Evolutionary conservation across 2,888 invertebrate genomes (phyloP).

Genomic region (Lottia scabra): DNA sequence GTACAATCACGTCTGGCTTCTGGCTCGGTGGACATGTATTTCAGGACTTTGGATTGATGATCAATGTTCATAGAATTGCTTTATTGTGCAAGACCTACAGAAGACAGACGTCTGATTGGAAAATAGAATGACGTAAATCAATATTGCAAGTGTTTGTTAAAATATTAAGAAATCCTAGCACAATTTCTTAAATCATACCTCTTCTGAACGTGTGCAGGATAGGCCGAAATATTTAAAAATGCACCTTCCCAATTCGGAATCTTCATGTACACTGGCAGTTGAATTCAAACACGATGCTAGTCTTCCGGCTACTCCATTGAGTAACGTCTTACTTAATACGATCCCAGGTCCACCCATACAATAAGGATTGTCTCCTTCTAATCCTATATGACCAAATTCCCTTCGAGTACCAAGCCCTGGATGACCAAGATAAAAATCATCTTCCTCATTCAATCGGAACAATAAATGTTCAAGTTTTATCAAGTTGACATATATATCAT

Average conservation of each 20-base stretch:
- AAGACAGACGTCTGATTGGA: too few relatives aligned
- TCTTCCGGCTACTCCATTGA: conserved; percentile 82
- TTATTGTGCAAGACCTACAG: too few relatives aligned
- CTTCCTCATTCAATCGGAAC: conserved; percentile 86
- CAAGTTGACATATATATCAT: conserved; percentile 93
- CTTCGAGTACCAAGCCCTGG: conserved; percentile 72
- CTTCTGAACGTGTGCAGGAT: conserved; percentile 79
- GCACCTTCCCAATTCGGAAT: conserved; percentile 95
- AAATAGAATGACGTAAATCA: too few relatives aligned
- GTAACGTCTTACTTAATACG: conserved; percentile 86
- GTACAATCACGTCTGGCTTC: too few relatives aligned
- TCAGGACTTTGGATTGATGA: too few relatives aligned
- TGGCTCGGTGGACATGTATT: too few relatives aligned
- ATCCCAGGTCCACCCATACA: conserved; percentile 99
- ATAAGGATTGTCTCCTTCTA: conserved; percentile 83
- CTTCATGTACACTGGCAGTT: conserved; percentile 94
- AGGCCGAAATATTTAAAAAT: conserved; percentile 92
- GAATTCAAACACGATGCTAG: conserved; percentile 90
- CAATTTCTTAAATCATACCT: conserved; percentile 30
- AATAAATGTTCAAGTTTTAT: conserved; percentile 84
- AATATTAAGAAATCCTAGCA: too few relatives aligned
- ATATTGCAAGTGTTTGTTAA: too few relatives aligned
- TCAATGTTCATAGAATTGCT: too few relatives aligned
- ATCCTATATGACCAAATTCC: conserved; percentile 86
- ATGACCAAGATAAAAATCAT: conserved; percentile 83